phyloP scores from a whole-genome alignment of 1,140 invertebrate genomes.

The Nymphalis io region DNA sequence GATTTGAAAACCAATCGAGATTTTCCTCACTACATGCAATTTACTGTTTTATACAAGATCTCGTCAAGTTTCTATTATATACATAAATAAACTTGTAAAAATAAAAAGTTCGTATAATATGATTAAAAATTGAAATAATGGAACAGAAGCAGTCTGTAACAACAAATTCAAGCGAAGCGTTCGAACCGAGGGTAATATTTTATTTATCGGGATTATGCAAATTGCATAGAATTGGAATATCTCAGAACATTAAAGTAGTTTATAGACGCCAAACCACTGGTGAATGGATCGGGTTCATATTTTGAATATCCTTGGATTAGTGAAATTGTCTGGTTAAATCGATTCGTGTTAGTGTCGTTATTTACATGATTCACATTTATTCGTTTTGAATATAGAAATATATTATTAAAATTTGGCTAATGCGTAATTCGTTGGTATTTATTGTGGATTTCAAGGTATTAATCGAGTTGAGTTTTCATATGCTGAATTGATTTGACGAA shows the following conservation, averaged over 20 bases:
- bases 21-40: too few relatives aligned
- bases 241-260: slow-evolving; percentile 48
- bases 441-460: too few relatives aligned
- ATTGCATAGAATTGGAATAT: slow-evolving; percentile 31
- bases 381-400: not conserved
- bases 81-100: not conserved
- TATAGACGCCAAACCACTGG: slow-evolving; percentile 37
- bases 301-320: slow-evolving; percentile 9
- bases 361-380: not conserved
- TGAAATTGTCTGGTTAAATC: slow-evolving; percentile 13
- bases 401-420: not conserved
- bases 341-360: not conserved
- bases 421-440: too few relatives aligned
- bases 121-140: slow-evolving; percentile 14
- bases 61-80: not conserved
- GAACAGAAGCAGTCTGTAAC: not conserved
- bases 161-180: slow-evolving; percentile 7
- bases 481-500: too few relatives aligned
- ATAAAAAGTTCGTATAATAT: not conserved
- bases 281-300: slow-evolving; percentile 10
- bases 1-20: too few relatives aligned
- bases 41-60: too few relatives aligned
- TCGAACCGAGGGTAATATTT: slow-evolving; percentile 21
- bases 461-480: too few relatives aligned
- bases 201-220: slow-evolving; percentile 38